phyloP scores from a whole-genome alignment of 2,113 vertebrate species.

The Dicentrarchus labrax region DNA sequence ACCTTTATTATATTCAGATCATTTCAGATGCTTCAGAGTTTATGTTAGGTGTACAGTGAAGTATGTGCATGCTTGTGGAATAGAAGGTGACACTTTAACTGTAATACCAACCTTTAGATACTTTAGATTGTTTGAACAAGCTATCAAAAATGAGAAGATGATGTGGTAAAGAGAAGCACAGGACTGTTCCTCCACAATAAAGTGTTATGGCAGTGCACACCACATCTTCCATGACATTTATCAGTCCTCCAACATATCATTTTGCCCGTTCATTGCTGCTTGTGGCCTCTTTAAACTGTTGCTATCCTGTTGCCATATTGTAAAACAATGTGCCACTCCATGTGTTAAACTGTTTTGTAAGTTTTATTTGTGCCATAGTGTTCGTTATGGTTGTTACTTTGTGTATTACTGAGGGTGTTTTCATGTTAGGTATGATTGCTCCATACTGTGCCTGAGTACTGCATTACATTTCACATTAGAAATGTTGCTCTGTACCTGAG shows the following conservation, averaged over 20 bases:
- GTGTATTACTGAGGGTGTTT: neutral
- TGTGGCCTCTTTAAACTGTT: neutral
- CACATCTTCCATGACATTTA: neutral
- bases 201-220: neutral
- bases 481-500: too few relatives aligned
- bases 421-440: too few relatives aligned
- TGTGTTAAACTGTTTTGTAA: slow-evolving; percentile 3
- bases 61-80: slow-evolving; percentile 24
- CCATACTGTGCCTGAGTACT: too few relatives aligned
- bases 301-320: slow-evolving; percentile 5
- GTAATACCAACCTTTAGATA: neutral
- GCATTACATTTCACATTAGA: too few relatives aligned
- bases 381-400: neutral
- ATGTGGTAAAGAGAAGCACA: neutral
- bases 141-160: neutral
- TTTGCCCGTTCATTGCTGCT: slow-evolving; percentile 12
- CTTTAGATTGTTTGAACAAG: neutral
- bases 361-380: slow-evolving; percentile 17
- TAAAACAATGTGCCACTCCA: neutral
- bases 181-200: neutral
- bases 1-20: neutral
- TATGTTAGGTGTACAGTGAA: slow-evolving; percentile 1
- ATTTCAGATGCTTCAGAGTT: neutral
- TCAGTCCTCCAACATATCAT: neutral
- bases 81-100: neutral